Evolutionary conservation across 2,888 invertebrate species (phyloP), one percentile per base, ranked within the genome.

Genomic region (Anorthoa munda): DNA sequence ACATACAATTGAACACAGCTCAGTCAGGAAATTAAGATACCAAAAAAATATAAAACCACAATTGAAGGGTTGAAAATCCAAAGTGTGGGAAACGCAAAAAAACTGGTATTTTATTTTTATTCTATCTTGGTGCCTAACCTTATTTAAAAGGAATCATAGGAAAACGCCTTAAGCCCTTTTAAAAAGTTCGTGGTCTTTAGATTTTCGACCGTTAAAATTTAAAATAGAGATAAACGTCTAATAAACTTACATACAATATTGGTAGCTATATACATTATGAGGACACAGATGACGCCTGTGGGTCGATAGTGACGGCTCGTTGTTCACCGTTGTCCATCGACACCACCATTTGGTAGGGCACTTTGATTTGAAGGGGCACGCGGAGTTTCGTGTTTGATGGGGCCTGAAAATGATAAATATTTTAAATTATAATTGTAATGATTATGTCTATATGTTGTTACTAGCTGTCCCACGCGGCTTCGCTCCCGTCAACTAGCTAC

Each of bases 271-370:
- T 70, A 61, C 58, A 66, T 79, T 79, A 79, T 0, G 68, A 68
- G 11, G 23, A 11, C 0, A 56, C 17, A 0, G 77, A 23, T 4
- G 81, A 75, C 4, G 65, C 71, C 45, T 75, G 81, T 1, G 95
- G 95, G 88, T 95, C 91, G 60, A 93, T 90, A 78, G 94, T 95
- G 85, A 94, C 91, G 5, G 94, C 92, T 11, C 88, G 86, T 65
- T 89, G 90, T 63, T 93, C 93, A 1, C 94, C 95, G 78, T 92
- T 92, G 72, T 90, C 93, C 84, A 90, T 82, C 0, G 93, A 90
- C 88, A 93, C 89, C 72, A 96, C 95, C 88, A 96, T 91, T 72
- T 96, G 95, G 86, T 96, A 96, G 2, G 96, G 96, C 0, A 96
- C 96, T 74, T 95, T 96, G 77, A 96, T 96, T 75, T 95, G 94